Base-by-base conservation (phyloP, 2,113 vertebrate genomes). In the human region DNA sequence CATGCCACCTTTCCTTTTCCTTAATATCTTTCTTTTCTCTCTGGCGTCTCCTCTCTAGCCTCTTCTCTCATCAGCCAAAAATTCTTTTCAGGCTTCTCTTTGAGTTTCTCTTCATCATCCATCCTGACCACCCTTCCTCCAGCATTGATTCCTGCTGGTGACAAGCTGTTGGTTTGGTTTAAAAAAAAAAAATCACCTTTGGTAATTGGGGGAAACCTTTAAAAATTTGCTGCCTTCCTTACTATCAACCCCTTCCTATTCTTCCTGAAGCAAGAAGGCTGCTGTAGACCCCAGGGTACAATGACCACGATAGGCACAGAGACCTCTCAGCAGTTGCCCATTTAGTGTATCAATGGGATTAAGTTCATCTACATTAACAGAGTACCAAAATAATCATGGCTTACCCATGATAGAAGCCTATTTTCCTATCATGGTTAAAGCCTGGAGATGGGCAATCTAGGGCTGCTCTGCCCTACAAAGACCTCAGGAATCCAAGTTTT, bases 1-100 rank as follows among this genome's bases (percentile, higher is more conserved):
- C 5, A 1, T 16, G 5, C n/a, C 16, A 2, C 40, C 27, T n/a
- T 45, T 55, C 13, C 9, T 50, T n/a, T 11, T 32, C 3, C 23
- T 3, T 57, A 17, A 2, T 27, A 6, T 30, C 23, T 85, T 6
- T 32, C 61, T 25, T 79, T 70, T 40, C 13, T 43, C 27, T 4
- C 12, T 25, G 38, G 11, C 20, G 18, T 55, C 13, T 32, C 6
- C 8, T 40, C 40, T 88, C 52, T 80, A 52, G 32, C 32, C 32
- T 55, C 27, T 38, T 4, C 25, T 32, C 50, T 72, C 40, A 59
- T 27, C 35, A 75, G 35, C 25, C 43, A 73, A 57, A 55, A 88
- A 55, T 40, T 73, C 68, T 57, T 22, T 52, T n/a, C 17, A 17
- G 13, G 8, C 27, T 72, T 70, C 70, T 16, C 40, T 50, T 27